phyloP scores from a whole-genome alignment of 2,888 invertebrate genomes.

The Hirtodrosophila alboralis region DNA sequence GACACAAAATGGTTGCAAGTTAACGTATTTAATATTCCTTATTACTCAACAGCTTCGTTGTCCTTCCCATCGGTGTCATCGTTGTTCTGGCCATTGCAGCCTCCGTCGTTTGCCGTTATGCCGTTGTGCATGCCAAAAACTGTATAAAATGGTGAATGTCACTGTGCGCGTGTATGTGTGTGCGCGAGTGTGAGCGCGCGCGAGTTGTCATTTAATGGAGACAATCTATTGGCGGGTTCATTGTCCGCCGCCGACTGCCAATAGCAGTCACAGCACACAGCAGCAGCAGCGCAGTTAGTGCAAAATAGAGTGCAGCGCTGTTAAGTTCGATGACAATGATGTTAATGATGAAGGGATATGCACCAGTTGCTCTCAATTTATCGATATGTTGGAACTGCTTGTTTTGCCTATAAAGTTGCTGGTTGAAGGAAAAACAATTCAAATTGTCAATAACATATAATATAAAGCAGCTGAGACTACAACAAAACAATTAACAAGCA shows the following conservation, averaged over 20 bases:
- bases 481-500: too few relatives aligned
- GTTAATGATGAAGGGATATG: constrained; percentile 31
- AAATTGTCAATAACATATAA: too few relatives aligned
- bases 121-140: constrained; percentile 15
- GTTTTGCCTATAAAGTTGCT: constrained; percentile 1
- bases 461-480: too few relatives aligned
- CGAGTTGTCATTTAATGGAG: constrained; percentile 6
- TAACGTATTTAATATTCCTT: constrained; percentile 7
- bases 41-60: constrained; percentile 31
- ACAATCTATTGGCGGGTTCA: constrained; percentile 47
- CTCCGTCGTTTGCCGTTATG: constrained; percentile 1
- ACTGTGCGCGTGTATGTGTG: not conserved
- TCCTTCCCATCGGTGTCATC: constrained; percentile 15
- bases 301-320: constrained; percentile 16
- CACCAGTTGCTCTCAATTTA: constrained; percentile 47
- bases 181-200: not conserved
- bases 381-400: constrained; percentile 39
- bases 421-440: not conserved
- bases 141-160: not conserved
- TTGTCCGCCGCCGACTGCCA: constrained; percentile 44
- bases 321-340: constrained; percentile 8
- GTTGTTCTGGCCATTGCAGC: constrained; percentile 9
- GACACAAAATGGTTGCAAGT: constrained; percentile 23
- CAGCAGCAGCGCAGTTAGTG: constrained; percentile 22
- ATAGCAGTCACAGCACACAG: constrained; percentile 19